phyloP scores from a whole-genome alignment of 2,113 vertebrate species.

The Sceloporus undulatus region DNA sequence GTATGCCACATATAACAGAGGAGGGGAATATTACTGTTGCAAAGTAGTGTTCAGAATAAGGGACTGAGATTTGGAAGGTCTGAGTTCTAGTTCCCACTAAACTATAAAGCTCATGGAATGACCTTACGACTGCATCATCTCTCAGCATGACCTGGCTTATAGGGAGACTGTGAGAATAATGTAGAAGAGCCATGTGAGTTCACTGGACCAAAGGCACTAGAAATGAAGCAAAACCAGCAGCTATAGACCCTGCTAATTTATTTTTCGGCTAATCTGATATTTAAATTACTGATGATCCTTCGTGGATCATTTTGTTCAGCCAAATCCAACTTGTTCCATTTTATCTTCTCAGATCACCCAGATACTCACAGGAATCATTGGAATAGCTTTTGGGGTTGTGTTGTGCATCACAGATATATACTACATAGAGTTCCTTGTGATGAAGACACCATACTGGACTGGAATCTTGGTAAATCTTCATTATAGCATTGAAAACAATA shows the following conservation, averaged over 20 bases:
- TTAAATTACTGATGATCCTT: no score
- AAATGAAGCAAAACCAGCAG: no score
- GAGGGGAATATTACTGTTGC: background rate
- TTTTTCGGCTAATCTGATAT: no score
- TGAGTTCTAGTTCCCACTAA: background rate
- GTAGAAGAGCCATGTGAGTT: background rate
- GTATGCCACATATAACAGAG: background rate
- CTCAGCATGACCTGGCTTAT: background rate
- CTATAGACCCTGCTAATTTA: no score
- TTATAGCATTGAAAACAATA: background rate
- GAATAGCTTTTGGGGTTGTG: background rate
- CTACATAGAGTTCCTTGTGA: no score
- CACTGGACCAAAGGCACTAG: background rate
- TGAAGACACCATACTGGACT: background rate
- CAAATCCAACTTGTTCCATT: background rate
- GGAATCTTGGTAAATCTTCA: constrained; percentile 11
- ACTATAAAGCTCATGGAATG: background rate
- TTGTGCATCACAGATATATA: rapidly evolving
- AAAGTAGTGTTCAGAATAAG: background rate
- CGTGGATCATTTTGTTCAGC: background rate
- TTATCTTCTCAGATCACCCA: constrained; percentile 25
- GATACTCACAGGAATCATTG: background rate
- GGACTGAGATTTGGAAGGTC: background rate
- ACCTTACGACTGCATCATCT: background rate
- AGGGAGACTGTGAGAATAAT: background rate